These are phyloP conservation scores for Cryptophagus acutangulus DNA, from an alignment of 2,888 invertebrate genomes.

Conservation along the genomic window DNA sequence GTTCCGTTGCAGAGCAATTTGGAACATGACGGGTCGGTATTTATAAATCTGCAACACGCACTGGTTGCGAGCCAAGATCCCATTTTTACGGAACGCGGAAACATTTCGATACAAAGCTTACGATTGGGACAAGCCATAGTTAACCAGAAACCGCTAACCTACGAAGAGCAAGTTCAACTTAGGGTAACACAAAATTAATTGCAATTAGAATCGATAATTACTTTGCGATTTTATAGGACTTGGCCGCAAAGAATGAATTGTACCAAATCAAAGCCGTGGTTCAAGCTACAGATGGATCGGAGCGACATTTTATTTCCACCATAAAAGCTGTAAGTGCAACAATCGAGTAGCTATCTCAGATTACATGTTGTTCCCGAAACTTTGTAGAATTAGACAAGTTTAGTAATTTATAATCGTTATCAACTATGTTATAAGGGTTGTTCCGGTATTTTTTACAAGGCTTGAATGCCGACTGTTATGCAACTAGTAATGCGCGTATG, in stretches of 20 bases:
- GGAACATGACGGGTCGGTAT: constrained; percentile 72
- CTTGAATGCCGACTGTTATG: no score
- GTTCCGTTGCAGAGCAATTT: constrained; percentile 54
- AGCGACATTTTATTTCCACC: constrained; percentile 68
- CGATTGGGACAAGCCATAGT: constrained; percentile 60
- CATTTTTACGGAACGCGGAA: constrained; percentile 63
- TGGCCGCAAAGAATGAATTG: constrained; percentile 65
- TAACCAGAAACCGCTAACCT: constrained; percentile 57
- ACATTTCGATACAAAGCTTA: constrained; percentile 65
- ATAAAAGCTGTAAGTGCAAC: constrained; percentile 72
- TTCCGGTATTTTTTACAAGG: no score
- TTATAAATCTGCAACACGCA: constrained; percentile 65
- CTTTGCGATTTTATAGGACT: constrained; percentile 53
- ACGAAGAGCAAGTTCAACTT: constrained; percentile 54
- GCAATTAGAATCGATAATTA: constrained; percentile 4
- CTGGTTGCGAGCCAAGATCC: constrained; percentile 50
- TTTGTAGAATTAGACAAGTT: no score
- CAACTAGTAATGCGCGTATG: no score
- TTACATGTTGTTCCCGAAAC: no score
- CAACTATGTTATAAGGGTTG: no score
- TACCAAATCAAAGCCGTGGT: constrained; percentile 71
- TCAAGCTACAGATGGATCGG: constrained; percentile 61
- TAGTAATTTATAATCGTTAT: no score
- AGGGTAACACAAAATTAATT: constrained; percentile 46
- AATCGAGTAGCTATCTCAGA: no score